Percentiles rank a stretch among this genome's conserved stretches.
Evolutionary conservation across 1,140 invertebrate genomes (phyloP).

Genomic region (Metopolophium dirhodum): DNA sequence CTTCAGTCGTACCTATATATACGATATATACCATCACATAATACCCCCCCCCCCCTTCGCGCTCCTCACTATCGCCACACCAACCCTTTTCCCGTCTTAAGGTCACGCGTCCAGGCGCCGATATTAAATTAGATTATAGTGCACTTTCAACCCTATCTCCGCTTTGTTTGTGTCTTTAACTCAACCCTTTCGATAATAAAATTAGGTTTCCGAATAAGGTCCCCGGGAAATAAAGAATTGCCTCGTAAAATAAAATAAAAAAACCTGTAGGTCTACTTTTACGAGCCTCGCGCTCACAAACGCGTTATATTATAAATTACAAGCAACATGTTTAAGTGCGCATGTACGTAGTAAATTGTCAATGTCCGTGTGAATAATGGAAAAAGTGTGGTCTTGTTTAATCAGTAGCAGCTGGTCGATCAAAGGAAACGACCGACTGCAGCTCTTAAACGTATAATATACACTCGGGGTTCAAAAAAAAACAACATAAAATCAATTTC

Average conservation of each 20-base stretch:
- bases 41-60: neutral
- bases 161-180: slow-evolving; percentile 11
- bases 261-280: slow-evolving; percentile 27
- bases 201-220: neutral
- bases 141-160: neutral
- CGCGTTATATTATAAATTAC: slow-evolving; percentile 14
- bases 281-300: neutral
- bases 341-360: slow-evolving; percentile 41
- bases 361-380: slow-evolving; percentile 44
- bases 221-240: neutral
- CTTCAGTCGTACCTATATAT: neutral
- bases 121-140: slow-evolving; percentile 34
- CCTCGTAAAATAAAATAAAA: slow-evolving; percentile 29
- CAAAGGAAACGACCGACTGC: slow-evolving; percentile 43
- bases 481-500: slow-evolving; percentile 14
- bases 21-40: neutral
- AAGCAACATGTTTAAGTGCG: neutral
- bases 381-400: slow-evolving; percentile 42
- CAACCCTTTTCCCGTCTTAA: slow-evolving; percentile 43
- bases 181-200: slow-evolving; percentile 40
- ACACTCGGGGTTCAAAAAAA: neutral
- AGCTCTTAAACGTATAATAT: neutral
- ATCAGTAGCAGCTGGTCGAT: slow-evolving; percentile 49
- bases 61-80: neutral
- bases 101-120: slow-evolving; percentile 22